phyloP scores from a whole-genome alignment of 2,797 vertebrate genomes.

The Notolabrus celidotus region DNA sequence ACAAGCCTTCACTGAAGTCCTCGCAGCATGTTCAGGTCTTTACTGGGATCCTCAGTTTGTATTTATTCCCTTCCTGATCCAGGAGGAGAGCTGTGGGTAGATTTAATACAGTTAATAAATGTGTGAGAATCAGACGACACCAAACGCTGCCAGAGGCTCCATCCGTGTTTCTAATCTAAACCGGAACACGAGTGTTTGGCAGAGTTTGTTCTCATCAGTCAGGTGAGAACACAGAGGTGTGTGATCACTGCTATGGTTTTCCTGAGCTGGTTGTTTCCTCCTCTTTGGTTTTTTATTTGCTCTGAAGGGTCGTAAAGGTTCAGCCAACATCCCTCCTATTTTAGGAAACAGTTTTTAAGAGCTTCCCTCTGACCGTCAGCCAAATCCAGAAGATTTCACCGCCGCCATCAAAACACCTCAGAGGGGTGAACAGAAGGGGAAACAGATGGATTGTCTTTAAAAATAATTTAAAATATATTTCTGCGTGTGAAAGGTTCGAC shows the following conservation, averaged over 20 bases:
- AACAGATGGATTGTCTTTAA: slow-evolving; percentile 65
- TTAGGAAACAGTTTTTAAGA: slow-evolving; percentile 61
- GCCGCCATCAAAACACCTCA: slow-evolving; percentile 46
- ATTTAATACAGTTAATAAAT: no score
- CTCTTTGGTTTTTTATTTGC: slow-evolving; percentile 26
- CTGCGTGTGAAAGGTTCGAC: slow-evolving; percentile 39
- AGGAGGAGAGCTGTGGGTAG: no score
- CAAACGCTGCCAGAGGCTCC: no score
- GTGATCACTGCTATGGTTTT: slow-evolving; percentile 16
- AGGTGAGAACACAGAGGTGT: not conserved
- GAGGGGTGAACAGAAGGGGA: slow-evolving; percentile 37
- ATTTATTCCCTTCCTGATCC: no score
- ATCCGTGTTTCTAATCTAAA: no score
- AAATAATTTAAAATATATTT: slow-evolving; percentile 39
- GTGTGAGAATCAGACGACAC: no score
- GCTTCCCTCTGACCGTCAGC: slow-evolving; percentile 27
- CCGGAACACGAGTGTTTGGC: not conserved
- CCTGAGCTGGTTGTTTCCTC: slow-evolving; percentile 16
- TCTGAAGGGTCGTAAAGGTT: slow-evolving; percentile 39
- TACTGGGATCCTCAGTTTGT: no score
- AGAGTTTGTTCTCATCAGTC: not conserved
- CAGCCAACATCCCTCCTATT: slow-evolving; percentile 57
- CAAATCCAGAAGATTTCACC: slow-evolving; percentile 26
- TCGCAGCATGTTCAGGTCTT: no score
- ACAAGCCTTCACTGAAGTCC: no score